Percentiles rank a stretch among this genome's conserved stretches.
These are phyloP conservation scores for Leptinotarsa tumamoca DNA, from an alignment of 2,888 invertebrate genomes.

Conservation along the genomic window DNA sequence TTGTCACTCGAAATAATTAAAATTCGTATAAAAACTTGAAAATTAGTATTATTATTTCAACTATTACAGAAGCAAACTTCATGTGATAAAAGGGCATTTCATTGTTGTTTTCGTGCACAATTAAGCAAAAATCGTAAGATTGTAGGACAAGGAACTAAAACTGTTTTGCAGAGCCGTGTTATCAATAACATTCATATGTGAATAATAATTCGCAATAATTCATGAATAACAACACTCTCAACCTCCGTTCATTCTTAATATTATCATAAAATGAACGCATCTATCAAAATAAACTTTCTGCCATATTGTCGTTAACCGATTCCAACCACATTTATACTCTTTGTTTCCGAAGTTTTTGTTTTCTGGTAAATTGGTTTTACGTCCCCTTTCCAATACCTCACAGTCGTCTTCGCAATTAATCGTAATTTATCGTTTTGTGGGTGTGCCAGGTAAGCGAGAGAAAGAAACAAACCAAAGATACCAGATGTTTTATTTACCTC, in stretches of 20 bases:
- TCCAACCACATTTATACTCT: slow-evolving; percentile 1
- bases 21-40: no score
- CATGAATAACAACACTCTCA: no score
- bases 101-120: no score
- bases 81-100: no score
- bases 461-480: slow-evolving; percentile 7
- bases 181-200: no score
- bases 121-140: no score
- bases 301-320: slow-evolving; percentile 13
- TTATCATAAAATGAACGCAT: neutral
- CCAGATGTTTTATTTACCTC: slow-evolving; percentile 26
- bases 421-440: slow-evolving; percentile 18
- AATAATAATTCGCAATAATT: no score
- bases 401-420: slow-evolving; percentile 24
- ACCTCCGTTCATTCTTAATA: neutral
- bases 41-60: no score
- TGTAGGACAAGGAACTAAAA: no score
- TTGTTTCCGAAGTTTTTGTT: slow-evolving; percentile 14
- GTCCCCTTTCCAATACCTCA: slow-evolving; percentile 12
- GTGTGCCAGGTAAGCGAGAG: slow-evolving; percentile 25
- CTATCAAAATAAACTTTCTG: neutral
- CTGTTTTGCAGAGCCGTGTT: no score
- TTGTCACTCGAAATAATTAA: no score
- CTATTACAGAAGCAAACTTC: no score
- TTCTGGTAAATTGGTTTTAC: slow-evolving; percentile 8